These are phyloP conservation scores for Lepidurus arcticus DNA, from an alignment of 1,140 invertebrate species.

Conservation along the genomic window DNA sequence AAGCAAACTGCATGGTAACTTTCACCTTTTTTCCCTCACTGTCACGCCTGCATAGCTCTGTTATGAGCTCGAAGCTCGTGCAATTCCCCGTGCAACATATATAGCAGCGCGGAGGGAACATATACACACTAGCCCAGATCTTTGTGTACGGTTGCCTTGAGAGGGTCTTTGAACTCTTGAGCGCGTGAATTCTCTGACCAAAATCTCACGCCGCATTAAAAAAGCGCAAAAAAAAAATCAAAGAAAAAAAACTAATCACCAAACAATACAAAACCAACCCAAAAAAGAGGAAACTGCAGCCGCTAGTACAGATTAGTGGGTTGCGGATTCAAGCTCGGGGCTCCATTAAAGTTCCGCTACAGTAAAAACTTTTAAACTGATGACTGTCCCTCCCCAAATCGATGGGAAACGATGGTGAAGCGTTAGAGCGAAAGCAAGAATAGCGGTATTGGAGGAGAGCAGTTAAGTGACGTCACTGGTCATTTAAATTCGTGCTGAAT, in stretches of 20 bases:
- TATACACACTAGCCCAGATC: constrained; percentile 13
- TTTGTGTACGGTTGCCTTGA: neutral
- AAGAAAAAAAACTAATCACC: neutral
- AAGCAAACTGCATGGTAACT: constrained; percentile 33
- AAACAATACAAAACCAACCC: neutral
- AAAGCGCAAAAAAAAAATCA: neutral
- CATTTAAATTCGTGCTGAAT: constrained; percentile 6
- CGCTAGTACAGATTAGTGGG: neutral
- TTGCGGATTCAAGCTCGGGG: neutral
- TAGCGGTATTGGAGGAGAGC: neutral
- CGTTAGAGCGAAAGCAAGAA: neutral
- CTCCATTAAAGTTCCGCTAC: neutral
- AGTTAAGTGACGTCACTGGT: neutral
- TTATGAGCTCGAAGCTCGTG: neutral
- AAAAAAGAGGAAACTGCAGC: neutral
- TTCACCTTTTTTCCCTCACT: constrained; percentile 25
- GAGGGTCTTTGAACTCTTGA: neutral
- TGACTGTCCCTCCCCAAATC: neutral
- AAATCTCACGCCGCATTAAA: neutral
- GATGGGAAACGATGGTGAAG: neutral
- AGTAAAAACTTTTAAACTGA: neutral
- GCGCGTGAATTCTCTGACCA: constrained; percentile 12
- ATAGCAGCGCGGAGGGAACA: neutral
- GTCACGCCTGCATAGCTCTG: constrained; percentile 25
- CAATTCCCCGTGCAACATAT: no score